These are phyloP conservation scores for Intellagama lesueurii DNA, from an alignment of 2,797 vertebrate genomes.

Conservation along the genomic window DNA sequence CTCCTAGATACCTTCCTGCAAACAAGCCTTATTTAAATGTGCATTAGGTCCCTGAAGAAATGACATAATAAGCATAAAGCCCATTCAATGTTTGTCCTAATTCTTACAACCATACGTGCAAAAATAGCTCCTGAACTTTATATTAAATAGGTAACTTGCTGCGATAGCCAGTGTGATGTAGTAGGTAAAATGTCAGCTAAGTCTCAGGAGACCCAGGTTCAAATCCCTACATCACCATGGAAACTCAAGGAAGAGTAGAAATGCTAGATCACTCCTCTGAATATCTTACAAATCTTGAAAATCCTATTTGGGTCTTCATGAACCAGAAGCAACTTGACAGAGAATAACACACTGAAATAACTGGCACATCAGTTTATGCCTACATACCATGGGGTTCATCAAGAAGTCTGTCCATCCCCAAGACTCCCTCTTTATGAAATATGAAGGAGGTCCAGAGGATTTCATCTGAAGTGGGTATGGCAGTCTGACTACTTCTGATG, in stretches of 20 bases:
- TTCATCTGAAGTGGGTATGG: conserved; percentile 95
- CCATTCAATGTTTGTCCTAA: neutral
- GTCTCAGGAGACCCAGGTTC: too few relatives aligned
- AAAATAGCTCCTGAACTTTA: neutral
- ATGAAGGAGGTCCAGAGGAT: conserved; percentile 89
- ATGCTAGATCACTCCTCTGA: neutral
- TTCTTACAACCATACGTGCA: neutral
- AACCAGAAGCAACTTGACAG: too few relatives aligned
- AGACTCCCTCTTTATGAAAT: conserved; percentile 97
- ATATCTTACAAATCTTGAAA: neutral
- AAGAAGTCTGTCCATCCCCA: conserved; percentile 99
- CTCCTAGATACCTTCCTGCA: neutral
- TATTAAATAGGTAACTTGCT: neutral
- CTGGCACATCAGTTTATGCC: neutral
- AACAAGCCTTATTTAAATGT: neutral
- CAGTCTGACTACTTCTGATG: conserved; percentile 94
- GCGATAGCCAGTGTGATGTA: too few relatives aligned
- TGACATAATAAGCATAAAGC: neutral
- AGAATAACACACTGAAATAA: neutral
- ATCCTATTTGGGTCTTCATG: too few relatives aligned
- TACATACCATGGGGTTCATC: conserved; percentile 97
- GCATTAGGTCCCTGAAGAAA: neutral
- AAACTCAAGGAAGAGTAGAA: too few relatives aligned
- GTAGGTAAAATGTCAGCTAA: too few relatives aligned
- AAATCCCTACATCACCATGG: too few relatives aligned